Conservation (phyloP, 1,140 invertebrate species). For the Drosophila mauritiana region DNA sequence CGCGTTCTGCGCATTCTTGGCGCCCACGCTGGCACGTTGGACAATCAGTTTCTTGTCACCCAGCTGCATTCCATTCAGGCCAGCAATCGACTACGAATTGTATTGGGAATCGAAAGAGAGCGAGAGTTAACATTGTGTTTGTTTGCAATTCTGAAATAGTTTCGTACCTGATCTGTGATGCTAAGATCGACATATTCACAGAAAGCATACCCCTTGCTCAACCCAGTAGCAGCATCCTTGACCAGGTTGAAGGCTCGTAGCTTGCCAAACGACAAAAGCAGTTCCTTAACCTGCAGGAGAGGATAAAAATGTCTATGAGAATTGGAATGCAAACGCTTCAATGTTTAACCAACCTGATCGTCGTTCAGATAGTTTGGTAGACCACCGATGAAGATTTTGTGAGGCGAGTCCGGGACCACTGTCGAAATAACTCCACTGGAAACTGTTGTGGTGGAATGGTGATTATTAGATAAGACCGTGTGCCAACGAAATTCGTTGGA, state of each 20-base stretch:
- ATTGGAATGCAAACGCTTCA: constrained; percentile 50
- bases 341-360: constrained; percentile 94
- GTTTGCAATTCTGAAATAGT: neutral
- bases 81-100: constrained; percentile 94
- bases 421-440: constrained; percentile 92
- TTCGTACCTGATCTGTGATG: constrained; percentile 97
- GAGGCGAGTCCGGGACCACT: constrained; percentile 98
- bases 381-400: constrained; percentile 99
- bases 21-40: constrained; percentile 97
- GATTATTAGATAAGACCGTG: neutral
- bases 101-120: neutral
- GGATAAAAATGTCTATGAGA: neutral
- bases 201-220: constrained; percentile 99
- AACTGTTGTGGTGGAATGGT: constrained; percentile 54
- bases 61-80: constrained; percentile 99
- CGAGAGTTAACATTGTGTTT: neutral
- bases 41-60: constrained; percentile 99
- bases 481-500: neutral
- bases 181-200: constrained; percentile 99
- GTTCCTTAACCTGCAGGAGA: constrained; percentile 93
- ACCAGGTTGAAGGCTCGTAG: constrained; percentile 99
- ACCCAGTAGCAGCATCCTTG: constrained; percentile 98
- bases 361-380: constrained; percentile 99
- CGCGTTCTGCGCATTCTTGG: constrained; percentile 93
- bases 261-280: constrained; percentile 98